Percentiles rank a stretch among this genome's conserved stretches.
Conservation (phyloP, 2,113 vertebrate species). For the Gyps fulvus region DNA sequence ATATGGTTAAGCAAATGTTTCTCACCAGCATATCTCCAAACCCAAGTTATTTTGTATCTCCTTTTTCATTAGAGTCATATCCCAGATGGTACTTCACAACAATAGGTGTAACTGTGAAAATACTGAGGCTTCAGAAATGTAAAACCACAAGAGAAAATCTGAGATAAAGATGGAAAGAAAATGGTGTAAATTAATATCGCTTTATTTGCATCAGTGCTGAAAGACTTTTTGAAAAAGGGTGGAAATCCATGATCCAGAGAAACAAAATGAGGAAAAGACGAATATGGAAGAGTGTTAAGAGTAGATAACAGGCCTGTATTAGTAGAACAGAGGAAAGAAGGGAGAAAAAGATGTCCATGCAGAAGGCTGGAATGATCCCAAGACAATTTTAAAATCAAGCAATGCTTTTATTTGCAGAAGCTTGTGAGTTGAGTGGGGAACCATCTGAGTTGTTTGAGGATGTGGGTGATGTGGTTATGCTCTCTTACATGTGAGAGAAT, state of each 20-base stretch:
- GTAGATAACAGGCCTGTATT: neutral
- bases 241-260: neutral
- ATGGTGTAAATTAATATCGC: neutral
- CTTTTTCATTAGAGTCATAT: constrained; percentile 47
- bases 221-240: neutral
- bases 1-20: constrained; percentile 64
- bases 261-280: neutral
- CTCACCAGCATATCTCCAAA: constrained; percentile 43
- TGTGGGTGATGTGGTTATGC: neutral
- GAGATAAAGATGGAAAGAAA: neutral
- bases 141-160: constrained; percentile 37
- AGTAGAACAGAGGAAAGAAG: neutral
- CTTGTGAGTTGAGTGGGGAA: neutral
- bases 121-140: constrained; percentile 41
- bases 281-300: neutral
- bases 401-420: neutral
- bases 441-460: neutral
- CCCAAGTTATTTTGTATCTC: constrained; percentile 44
- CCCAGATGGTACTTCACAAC: constrained; percentile 56
- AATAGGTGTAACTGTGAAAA: constrained; percentile 59
- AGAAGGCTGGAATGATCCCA: neutral
- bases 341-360: neutral
- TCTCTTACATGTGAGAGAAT: neutral
- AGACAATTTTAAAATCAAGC: neutral
- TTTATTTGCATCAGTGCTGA: neutral